Evolutionary conservation across 2,888 invertebrate species (phyloP).

Genomic region (Caenorhabditis auriculariae): DNA sequence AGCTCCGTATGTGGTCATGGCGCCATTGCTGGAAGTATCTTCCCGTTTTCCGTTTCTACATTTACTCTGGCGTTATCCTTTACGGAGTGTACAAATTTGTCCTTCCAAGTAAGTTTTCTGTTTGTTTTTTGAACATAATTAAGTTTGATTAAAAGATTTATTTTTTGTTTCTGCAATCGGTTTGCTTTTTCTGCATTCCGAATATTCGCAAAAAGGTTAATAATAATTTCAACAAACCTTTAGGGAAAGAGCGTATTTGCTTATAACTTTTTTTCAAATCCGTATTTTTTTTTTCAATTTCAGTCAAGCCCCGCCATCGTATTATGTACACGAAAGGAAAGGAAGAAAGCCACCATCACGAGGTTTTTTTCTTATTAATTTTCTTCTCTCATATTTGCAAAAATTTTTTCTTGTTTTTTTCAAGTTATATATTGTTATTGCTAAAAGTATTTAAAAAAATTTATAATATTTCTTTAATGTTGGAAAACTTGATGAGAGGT

Average conservation of each 20-base stretch:
- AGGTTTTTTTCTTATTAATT: slow-evolving; percentile 20
- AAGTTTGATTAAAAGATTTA: not conserved
- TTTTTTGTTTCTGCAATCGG: not conserved
- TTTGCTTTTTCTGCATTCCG: not conserved
- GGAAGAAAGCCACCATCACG: slow-evolving; percentile 58
- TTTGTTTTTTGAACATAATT: not conserved
- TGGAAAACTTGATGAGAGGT: no score
- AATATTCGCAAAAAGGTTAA: not conserved
- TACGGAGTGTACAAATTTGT: slow-evolving; percentile 59
- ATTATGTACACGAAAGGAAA: slow-evolving; percentile 56
- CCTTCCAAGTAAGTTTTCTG: slow-evolving; percentile 47
- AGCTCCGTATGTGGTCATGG: slow-evolving; percentile 60
- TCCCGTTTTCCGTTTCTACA: slow-evolving; percentile 59
- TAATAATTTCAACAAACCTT: slow-evolving; percentile 1
- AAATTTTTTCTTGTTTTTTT: not conserved
- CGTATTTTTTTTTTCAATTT: slow-evolving; percentile 8
- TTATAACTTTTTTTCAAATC: not conserved
- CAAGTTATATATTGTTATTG: not conserved
- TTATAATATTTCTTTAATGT: no score
- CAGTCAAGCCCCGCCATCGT: slow-evolving; percentile 58
- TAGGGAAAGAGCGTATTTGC: not conserved
- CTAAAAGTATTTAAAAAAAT: no score
- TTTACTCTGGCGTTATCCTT: slow-evolving; percentile 57
- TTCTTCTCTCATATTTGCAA: not conserved
- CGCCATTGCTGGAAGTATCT: slow-evolving; percentile 58